Evolutionary conservation across 2,888 invertebrate species (phyloP).

Genomic region (Amiota minor): DNA sequence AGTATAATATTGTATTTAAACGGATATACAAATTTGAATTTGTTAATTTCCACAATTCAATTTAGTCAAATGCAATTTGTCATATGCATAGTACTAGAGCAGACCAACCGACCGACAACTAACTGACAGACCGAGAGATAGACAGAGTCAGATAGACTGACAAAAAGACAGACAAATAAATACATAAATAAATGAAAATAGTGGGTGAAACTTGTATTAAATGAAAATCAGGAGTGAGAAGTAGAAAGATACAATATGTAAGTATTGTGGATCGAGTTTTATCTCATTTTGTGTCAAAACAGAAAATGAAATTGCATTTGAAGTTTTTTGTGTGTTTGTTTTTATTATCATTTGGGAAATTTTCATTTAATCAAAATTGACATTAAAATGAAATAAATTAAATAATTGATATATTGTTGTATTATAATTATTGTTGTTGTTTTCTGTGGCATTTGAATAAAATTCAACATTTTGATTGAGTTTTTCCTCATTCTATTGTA

Average conservation of each 20-base stretch:
- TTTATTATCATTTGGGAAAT: neutral
- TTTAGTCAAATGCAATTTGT: constrained; percentile 6
- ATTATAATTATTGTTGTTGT: constrained; percentile 5
- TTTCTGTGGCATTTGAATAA: constrained; percentile 3
- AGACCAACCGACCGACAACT: too few species aligned
- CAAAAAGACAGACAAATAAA: too few species aligned
- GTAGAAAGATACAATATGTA: too few species aligned
- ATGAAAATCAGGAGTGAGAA: too few species aligned
- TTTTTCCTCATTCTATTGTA: too few species aligned
- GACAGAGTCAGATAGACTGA: too few species aligned
- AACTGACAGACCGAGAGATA: too few species aligned
- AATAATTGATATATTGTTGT: neutral
- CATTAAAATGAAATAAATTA: constrained; percentile 21
- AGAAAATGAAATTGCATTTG: neutral
- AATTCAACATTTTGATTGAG: neutral
- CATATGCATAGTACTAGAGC: too few species aligned
- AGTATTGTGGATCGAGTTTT: too few species aligned
- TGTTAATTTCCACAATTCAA: neutral
- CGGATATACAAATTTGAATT: neutral
- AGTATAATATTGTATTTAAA: too few species aligned
- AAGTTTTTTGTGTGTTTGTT: neutral
- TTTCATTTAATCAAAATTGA: constrained; percentile 25
- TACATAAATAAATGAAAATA: too few species aligned
- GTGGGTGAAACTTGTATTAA: too few species aligned
- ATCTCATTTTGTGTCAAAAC: neutral